A percentile compares a stretch with the other conserved stretches of the same genome.
Conservation (phyloP, 1,140 invertebrate species). For the Caerostris extrusa region DNA sequence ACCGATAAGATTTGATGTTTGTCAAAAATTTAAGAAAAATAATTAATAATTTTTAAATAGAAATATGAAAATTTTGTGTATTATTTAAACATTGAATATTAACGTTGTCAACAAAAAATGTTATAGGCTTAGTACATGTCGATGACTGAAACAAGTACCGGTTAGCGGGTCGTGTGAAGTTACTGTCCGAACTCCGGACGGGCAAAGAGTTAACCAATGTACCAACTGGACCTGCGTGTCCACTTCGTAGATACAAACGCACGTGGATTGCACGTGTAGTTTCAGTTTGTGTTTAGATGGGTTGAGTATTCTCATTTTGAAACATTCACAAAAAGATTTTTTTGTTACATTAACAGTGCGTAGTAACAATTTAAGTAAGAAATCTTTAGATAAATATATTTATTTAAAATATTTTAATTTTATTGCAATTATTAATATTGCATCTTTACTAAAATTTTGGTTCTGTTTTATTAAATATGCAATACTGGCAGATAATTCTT, state of each 20-base stretch:
- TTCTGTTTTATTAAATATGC: no score
- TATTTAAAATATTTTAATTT: no score
- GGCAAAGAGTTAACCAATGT: slow-evolving; percentile 51
- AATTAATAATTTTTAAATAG: slow-evolving; percentile 4
- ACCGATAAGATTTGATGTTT: slow-evolving; percentile 18
- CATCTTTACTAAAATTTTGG: not conserved
- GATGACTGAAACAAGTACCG: slow-evolving; percentile 48
- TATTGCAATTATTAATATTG: not conserved
- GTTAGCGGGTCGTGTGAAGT: slow-evolving; percentile 24
- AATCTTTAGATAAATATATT: not conserved
- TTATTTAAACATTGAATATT: slow-evolving; percentile 24
- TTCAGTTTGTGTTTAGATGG: not conserved
- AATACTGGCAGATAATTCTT: no score
- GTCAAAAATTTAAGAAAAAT: not conserved
- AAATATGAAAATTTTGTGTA: not conserved
- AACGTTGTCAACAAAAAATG: slow-evolving; percentile 64
- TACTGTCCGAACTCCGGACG: slow-evolving; percentile 54
- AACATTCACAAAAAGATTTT: not conserved
- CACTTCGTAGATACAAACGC: slow-evolving; percentile 77
- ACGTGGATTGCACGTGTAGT: slow-evolving; percentile 73
- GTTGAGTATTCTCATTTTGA: not conserved
- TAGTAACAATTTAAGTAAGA: not conserved
- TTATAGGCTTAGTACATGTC: slow-evolving; percentile 51
- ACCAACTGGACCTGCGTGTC: slow-evolving; percentile 74
- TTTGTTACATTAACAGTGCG: not conserved